A percentile compares a stretch with the other conserved stretches of the same genome.
phyloP scores from a whole-genome alignment of 2,888 invertebrate species.

The Aspidiotus rigidus region DNA sequence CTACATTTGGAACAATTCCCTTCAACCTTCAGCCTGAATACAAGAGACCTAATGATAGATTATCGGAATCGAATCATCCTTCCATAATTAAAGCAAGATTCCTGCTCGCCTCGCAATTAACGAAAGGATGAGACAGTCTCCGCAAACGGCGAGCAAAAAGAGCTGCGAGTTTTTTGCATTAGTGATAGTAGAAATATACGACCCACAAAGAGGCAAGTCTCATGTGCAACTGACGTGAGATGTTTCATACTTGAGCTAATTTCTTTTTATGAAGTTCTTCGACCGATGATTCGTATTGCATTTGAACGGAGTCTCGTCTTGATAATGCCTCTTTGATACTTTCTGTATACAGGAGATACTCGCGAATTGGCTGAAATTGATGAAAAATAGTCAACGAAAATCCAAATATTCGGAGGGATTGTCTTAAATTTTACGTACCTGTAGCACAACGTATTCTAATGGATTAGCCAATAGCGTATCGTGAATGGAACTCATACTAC shows the following conservation, averaged over 20 bases:
- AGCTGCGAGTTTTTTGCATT: no score
- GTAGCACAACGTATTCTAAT: slow-evolving; percentile 32
- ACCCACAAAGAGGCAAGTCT: no score
- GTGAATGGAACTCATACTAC: slow-evolving; percentile 29
- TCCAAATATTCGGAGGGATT: not conserved
- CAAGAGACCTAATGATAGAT: no score
- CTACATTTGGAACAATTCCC: no score
- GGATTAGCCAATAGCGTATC: slow-evolving; percentile 33
- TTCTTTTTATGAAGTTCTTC: slow-evolving; percentile 55
- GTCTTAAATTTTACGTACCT: slow-evolving; percentile 23
- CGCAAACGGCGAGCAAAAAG: no score
- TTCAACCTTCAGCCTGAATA: no score
- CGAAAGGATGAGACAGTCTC: no score
- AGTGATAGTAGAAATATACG: no score
- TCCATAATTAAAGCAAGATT: no score
- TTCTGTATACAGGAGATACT: slow-evolving; percentile 58
- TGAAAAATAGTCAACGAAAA: not conserved
- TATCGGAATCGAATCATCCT: no score
- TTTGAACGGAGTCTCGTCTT: slow-evolving; percentile 56
- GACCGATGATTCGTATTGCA: slow-evolving; percentile 53
- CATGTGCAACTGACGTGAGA: no score
- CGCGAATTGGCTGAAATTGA: slow-evolving; percentile 45
- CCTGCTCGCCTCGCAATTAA: no score
- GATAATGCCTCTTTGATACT: slow-evolving; percentile 57
- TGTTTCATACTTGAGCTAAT: slow-evolving; percentile 47